Evolutionary conservation across 2,888 invertebrate species (phyloP).

Genomic region (Adineta ricciae): DNA sequence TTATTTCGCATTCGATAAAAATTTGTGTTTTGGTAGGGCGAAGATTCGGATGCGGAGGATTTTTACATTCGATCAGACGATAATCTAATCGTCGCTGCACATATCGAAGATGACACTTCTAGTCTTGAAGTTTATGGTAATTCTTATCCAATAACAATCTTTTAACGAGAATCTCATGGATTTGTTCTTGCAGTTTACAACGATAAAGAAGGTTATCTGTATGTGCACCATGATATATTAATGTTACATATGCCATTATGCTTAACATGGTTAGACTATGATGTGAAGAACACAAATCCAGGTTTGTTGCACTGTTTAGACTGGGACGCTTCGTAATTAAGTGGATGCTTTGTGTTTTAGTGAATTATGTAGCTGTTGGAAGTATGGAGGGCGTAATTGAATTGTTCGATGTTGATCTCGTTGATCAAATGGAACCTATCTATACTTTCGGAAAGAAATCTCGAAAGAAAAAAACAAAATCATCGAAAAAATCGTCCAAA

Average conservation of each 20-base stretch:
- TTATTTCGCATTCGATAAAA: slow-evolving; percentile 35
- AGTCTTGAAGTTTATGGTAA: slow-evolving; percentile 75
- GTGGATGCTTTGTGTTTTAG: slow-evolving; percentile 47
- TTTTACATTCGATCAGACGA: slow-evolving; percentile 75
- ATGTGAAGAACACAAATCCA: slow-evolving; percentile 59
- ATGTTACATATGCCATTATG: slow-evolving; percentile 79
- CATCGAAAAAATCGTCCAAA: background rate
- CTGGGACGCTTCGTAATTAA: slow-evolving; percentile 19
- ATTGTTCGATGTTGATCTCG: slow-evolving; percentile 90
- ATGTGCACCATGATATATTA: slow-evolving; percentile 83
- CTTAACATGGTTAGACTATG: slow-evolving; percentile 80
- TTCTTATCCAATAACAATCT: slow-evolving; percentile 34
- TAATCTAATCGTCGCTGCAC: slow-evolving; percentile 75
- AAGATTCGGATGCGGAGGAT: slow-evolving; percentile 66
- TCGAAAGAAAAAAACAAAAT: slow-evolving; percentile 37
- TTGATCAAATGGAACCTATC: slow-evolving; percentile 73
- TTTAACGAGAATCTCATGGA: slow-evolving; percentile 21
- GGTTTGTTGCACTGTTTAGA: slow-evolving; percentile 35
- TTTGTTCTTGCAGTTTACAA: slow-evolving; percentile 66
- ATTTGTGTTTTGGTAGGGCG: slow-evolving; percentile 37
- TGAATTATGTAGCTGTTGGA: slow-evolving; percentile 80
- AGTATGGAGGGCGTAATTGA: slow-evolving; percentile 82
- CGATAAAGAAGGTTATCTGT: slow-evolving; percentile 73
- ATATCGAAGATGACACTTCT: slow-evolving; percentile 74
- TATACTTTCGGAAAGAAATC: background rate